phyloP scores from a whole-genome alignment of 2,113 vertebrate species.

The Eulacestoma nigropectus region DNA sequence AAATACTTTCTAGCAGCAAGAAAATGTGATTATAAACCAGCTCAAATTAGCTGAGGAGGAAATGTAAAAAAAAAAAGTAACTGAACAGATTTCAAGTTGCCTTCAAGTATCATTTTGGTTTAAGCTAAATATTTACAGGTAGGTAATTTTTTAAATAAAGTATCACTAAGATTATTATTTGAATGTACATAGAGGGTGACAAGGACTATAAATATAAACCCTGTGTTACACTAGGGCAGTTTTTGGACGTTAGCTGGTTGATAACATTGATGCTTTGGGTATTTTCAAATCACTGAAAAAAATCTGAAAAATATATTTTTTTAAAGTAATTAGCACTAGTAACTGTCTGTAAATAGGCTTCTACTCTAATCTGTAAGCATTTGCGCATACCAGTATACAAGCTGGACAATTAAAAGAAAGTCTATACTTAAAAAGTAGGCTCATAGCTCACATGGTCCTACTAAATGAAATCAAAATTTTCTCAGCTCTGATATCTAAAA shows the following conservation, averaged over 20 bases:
- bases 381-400: background rate
- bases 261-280: background rate
- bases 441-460: background rate
- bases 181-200: background rate
- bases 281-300: background rate
- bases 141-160: background rate
- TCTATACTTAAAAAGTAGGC: background rate
- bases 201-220: background rate
- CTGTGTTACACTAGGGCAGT: rapidly evolving
- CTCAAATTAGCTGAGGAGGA: background rate
- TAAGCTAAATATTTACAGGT: background rate
- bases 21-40: background rate
- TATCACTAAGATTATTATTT: background rate
- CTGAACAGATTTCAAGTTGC: background rate
- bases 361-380: background rate
- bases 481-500: background rate
- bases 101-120: background rate
- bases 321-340: background rate
- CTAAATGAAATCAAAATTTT: background rate
- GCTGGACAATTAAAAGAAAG: background rate
- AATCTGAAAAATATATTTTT: background rate
- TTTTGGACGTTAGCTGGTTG: background rate
- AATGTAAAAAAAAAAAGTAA: background rate
- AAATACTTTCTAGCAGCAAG: background rate
- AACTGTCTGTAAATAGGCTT: background rate